phyloP scores from a whole-genome alignment of 2,797 vertebrate genomes.

The Acanthornis magna region DNA sequence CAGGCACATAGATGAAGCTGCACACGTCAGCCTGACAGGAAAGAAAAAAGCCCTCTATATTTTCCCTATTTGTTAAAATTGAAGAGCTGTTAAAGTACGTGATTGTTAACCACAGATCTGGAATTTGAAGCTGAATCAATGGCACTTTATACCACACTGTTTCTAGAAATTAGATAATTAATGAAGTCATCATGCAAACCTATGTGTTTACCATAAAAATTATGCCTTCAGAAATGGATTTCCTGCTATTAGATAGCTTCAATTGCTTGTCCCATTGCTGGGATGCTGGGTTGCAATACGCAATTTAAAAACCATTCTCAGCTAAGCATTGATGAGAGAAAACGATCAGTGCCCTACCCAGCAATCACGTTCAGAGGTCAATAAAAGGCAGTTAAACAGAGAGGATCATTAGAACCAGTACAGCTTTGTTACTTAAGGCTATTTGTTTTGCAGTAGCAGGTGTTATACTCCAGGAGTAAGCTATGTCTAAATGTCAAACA shows the following conservation, averaged over 20 bases:
- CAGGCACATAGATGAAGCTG: fast-evolving
- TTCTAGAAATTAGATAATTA: background rate
- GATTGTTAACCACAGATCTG: background rate
- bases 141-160: background rate
- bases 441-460: background rate
- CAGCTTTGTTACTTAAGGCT: background rate
- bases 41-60: fast-evolving
- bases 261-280: background rate
- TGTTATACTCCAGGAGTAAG: background rate
- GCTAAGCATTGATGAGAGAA: background rate
- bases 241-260: background rate
- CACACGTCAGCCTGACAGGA: background rate
- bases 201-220: background rate
- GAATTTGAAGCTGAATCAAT: background rate
- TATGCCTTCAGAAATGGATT: background rate
- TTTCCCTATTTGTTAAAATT: background rate
- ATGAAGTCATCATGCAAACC: background rate
- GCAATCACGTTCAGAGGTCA: background rate
- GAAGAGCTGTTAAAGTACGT: background rate
- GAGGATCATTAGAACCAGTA: background rate
- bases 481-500: background rate
- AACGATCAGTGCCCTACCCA: background rate
- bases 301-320: background rate
- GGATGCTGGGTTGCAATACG: background rate
- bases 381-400: background rate